phyloP scores from a whole-genome alignment of 1,140 invertebrate genomes.

The Saccostrea echinata region DNA sequence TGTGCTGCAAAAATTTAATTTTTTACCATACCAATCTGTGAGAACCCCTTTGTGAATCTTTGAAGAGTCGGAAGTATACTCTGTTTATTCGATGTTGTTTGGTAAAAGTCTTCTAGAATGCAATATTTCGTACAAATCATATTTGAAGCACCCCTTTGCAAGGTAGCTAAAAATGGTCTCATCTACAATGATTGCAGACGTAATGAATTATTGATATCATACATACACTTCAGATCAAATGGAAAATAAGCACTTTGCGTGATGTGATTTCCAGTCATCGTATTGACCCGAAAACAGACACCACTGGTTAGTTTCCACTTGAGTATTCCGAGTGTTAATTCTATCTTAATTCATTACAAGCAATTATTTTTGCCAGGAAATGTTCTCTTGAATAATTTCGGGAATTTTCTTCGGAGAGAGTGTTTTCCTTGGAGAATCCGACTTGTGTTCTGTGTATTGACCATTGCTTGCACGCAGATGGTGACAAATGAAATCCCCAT shows the following conservation, averaged over 20 bases:
- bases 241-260: constrained; percentile 29
- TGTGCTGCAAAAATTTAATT: neutral
- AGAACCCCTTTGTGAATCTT: neutral
- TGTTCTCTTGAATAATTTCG: neutral
- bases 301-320: neutral
- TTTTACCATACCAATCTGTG: neutral
- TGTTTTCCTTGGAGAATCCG: neutral
- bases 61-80: too few relatives aligned
- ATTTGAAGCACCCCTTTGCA: neutral
- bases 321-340: neutral
- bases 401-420: neutral
- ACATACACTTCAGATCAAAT: constrained; percentile 20
- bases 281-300: neutral
- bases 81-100: neutral
- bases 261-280: neutral
- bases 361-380: neutral
- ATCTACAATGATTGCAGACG: neutral
- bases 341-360: constrained; percentile 23
- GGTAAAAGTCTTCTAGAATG: too few relatives aligned
- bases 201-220: constrained; percentile 40
- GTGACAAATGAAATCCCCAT: neutral
- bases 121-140: neutral
- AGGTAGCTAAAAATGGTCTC: neutral
- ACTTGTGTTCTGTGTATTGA: constrained; percentile 8
- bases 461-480: neutral